phyloP scores from a whole-genome alignment of 2,797 vertebrate species.

The Myoxocephalus aenaeus region DNA sequence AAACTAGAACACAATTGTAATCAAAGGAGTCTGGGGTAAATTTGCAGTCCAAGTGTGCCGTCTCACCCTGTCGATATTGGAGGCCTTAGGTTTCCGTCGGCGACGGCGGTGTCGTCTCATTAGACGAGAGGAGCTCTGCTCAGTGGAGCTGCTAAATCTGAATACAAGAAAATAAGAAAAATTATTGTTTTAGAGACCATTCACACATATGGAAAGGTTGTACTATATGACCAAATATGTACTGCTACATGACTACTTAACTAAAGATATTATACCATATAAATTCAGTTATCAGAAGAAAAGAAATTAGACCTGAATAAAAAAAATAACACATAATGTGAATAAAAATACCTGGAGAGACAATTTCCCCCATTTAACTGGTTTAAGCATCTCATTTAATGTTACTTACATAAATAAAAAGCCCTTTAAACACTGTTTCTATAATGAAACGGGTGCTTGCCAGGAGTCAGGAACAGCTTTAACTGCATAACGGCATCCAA shows the following conservation, averaged over 20 bases:
- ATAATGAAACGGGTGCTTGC: constrained; percentile 3
- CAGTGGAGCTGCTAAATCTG: constrained; percentile 92
- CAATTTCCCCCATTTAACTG: neutral
- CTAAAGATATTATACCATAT: neutral
- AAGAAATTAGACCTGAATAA: neutral
- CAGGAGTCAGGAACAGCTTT: constrained; percentile 15
- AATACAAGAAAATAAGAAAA: neutral
- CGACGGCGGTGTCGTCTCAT: constrained; percentile 96
- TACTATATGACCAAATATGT: neutral
- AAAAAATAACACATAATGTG: neutral
- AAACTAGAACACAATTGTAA: neutral
- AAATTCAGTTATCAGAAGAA: neutral
- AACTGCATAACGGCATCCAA: constrained; percentile 3
- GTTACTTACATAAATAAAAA: neutral
- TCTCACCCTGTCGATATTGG: constrained; percentile 93
- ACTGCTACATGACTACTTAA: too few relatives aligned
- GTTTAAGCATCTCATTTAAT: constrained; percentile 1
- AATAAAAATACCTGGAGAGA: constrained; percentile 1
- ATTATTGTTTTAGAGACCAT: neutral
- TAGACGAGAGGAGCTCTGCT: constrained; percentile 96
- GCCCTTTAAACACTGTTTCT: neutral
- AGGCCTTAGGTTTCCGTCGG: constrained; percentile 93
- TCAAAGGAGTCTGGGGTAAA: neutral
- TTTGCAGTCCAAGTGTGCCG: neutral
- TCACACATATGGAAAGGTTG: neutral